These are phyloP conservation scores for Riptortus pedestris DNA, from an alignment of 1,140 invertebrate species.

Conservation along the genomic window DNA sequence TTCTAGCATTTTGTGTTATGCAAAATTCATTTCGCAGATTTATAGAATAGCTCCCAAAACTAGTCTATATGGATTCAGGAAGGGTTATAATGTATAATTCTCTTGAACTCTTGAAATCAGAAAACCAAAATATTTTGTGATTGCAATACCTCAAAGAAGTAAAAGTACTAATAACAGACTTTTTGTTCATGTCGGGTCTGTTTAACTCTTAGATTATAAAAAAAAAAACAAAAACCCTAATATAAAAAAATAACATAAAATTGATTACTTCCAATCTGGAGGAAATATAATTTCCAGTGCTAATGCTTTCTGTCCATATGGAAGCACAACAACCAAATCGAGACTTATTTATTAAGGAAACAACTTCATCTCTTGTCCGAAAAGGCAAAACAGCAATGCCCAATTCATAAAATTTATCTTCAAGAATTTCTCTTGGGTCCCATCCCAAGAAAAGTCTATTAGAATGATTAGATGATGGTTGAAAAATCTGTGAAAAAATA, in stretches of 20 bases:
- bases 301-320: slow-evolving; percentile 19
- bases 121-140: no score
- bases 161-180: no score
- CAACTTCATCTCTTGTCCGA: neutral
- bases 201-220: neutral
- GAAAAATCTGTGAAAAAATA: slow-evolving; percentile 7
- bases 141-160: no score
- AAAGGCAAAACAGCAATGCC: slow-evolving; percentile 8
- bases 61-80: no score
- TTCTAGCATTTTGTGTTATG: no score
- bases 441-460: slow-evolving; percentile 16
- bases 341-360: slow-evolving; percentile 10
- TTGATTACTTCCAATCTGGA: slow-evolving; percentile 6
- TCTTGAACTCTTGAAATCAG: no score
- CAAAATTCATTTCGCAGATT: no score
- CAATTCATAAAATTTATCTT: slow-evolving; percentile 8
- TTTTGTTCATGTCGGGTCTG: no score
- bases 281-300: slow-evolving; percentile 7
- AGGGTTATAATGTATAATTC: no score
- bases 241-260: neutral
- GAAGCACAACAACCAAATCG: slow-evolving; percentile 11
- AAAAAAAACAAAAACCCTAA: no score
- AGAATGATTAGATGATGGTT: neutral
- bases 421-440: slow-evolving; percentile 14
- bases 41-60: no score